Conservation (phyloP, 2,113 vertebrate species). For the Silurus meridionalis region DNA sequence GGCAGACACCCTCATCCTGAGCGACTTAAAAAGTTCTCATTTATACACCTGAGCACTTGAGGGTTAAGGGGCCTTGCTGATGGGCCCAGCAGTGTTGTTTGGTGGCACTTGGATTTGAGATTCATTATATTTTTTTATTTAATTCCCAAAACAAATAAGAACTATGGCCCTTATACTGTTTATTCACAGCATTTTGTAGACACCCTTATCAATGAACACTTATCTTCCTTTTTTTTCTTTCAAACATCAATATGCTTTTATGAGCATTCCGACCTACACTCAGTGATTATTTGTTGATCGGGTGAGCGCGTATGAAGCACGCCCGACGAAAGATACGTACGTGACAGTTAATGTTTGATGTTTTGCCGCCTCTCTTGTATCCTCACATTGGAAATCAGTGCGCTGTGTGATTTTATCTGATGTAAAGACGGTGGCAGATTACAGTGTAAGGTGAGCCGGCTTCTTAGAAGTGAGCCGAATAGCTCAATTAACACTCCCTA, state of each 20-base stretch:
- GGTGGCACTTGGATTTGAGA: no score
- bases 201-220: no score
- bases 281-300: neutral
- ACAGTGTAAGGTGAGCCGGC: neutral
- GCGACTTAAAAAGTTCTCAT: no score
- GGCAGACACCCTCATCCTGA: no score
- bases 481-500: neutral
- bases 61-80: no score
- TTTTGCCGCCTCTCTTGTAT: neutral
- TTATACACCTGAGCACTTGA: no score
- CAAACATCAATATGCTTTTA: neutral
- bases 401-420: neutral
- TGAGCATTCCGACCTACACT: neutral
- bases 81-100: no score
- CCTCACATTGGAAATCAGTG: neutral
- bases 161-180: no score
- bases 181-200: no score
- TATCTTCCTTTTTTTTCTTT: no score
- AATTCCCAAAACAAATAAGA: no score
- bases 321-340: neutral
- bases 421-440: neutral
- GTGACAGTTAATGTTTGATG: neutral
- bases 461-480: neutral
- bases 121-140: no score
- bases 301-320: neutral